Base-by-base conservation (phyloP, 2,797 vertebrate genomes). In the Nyctalus aviator region DNA sequence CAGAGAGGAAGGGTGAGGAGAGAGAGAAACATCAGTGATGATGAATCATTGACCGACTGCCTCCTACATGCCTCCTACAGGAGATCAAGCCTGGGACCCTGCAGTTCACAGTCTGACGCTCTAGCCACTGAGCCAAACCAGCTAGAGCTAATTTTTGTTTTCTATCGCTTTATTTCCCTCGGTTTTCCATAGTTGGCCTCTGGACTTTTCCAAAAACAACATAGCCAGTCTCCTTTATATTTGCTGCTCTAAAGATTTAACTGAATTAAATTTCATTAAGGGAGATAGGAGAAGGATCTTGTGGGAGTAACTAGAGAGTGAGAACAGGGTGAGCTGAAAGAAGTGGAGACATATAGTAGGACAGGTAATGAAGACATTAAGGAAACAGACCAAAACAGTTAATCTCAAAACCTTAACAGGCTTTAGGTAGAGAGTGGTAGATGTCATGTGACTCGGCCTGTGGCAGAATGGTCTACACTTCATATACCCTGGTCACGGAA, bases 401-500 rank as follows among this genome's bases (percentile, higher is more conserved):
- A 59, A 8, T 32, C 12, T 85, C 8, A 59, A 44, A 44, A 69
- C 6, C 15, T 44, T 50, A 48, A 2, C 4, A 35, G 20, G 44
- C 72, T 30, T 20, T 30, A 66, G 41, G 35, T 25, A 23, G 25
- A 23, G 6, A 25, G 57, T 35, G 84, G 55, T 32, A 14, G 37
- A 25, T 72, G 15, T 48, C 23, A 37, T 8, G 1, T 27, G 27
- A 27, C 35, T 92, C 55, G 27, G 46, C 32, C 53, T 84, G 59
- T 73, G n/a, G 21, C 48, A 64, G 48, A 81, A 46, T 3, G 32
- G 30, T 64, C 93, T 98, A 94, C 57, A 99, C 98, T 0, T 94
- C 98, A 46, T 98, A 98, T 1, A 98, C 99, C 91, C 98, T 98
- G 68, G 98, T 99, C 95, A 99, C 99, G 99, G 98, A 17, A 27